Evolutionary conservation across 2,888 invertebrate species (phyloP), one percentile per base, ranked within the genome.

Genomic region (Eupithecia tripunctaria): DNA sequence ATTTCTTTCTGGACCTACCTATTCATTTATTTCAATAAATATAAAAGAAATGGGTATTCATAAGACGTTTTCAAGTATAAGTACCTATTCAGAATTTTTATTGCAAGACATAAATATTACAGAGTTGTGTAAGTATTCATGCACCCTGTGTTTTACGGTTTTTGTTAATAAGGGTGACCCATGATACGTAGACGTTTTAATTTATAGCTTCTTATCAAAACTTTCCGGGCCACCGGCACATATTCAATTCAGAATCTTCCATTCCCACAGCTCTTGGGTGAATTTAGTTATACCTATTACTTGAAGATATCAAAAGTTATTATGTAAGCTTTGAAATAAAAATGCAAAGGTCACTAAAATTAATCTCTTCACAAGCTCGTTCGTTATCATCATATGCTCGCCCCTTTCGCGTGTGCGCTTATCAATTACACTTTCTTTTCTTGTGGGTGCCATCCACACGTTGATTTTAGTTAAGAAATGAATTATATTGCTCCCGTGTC

Each of bases 401-500:
- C 66, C 71, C 66, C n/a, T n/a, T 68, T 74, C 70, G 79, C 84
- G 82, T 82, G 81, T 79, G 78, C 76, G 75, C 73, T 79, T 78
- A 75, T 77, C 77, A 81, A 79, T 76, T 78, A 79, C 82, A 85
- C 85, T 86, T 88, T 88, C 87, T 81, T 84, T 77, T 88, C 87
- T 81, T 84, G 76, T 77, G 80, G 79, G 81, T 18, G n/a, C 81
- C 82, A 80, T 80, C 68, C 73, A 66, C 29, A 56, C 67, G 3
- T 72, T 62, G 47, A 21, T 36, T 38, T 67, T 67, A 14, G 25
- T 65, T 67, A 73, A 41, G 25, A 63, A 56, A 69, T 56, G 56
- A 32, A 56, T 71, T 18, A 27, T 18, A 15, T 14, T 67, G n/a
- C 7, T 43, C 10, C 38, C 51, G 12, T 10, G 12, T 51, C 36